Evolutionary conservation across 2,888 invertebrate species (phyloP).

Genomic region (Lottia scabra): DNA sequence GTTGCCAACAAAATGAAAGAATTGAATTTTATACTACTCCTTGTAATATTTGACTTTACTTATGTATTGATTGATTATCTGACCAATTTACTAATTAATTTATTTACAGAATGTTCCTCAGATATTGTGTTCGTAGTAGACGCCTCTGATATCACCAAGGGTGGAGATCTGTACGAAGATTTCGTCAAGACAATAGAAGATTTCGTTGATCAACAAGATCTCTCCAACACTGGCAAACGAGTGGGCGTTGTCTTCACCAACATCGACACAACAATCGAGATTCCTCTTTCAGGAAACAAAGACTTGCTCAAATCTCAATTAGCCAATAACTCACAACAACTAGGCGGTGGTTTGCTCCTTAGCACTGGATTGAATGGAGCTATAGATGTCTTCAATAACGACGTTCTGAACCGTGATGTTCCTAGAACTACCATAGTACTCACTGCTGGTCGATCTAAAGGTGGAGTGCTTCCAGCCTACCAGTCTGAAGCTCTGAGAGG

Average conservation of each 20-base stretch:
- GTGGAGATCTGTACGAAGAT: background rate
- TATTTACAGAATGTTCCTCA: background rate
- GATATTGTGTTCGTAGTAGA: background rate
- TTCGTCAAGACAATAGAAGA: background rate
- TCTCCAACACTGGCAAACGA: background rate
- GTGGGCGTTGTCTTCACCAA: background rate
- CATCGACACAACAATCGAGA: background rate
- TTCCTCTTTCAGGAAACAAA: background rate
- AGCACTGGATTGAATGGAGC: background rate
- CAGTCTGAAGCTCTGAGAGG: too few relatives aligned
- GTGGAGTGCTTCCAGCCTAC: background rate
- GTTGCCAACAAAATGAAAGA: too few relatives aligned
- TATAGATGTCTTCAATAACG: background rate
- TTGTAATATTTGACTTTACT: too few relatives aligned
- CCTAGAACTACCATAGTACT: background rate
- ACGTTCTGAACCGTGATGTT: background rate
- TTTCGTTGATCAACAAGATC: background rate
- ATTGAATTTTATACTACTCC: too few relatives aligned
- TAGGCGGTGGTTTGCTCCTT: background rate
- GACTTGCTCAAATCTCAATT: background rate
- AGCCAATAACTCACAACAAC: background rate
- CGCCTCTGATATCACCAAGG: background rate
- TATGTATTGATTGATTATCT: too few relatives aligned
- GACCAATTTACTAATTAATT: background rate
- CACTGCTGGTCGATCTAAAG: background rate